Conservation (phyloP, 2,113 vertebrate genomes). For the Nerophis lumbriciformis region DNA sequence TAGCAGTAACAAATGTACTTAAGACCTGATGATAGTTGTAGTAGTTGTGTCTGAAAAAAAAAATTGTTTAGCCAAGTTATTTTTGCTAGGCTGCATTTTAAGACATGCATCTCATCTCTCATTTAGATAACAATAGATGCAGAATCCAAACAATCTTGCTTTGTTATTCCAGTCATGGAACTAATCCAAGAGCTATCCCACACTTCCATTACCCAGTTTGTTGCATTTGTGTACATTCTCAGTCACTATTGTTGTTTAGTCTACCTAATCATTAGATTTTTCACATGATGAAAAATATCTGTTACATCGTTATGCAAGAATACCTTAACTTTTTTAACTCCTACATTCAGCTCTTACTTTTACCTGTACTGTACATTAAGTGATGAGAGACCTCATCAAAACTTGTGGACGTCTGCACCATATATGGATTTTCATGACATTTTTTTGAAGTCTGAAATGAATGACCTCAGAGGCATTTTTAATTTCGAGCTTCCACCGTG, state of each 20-base stretch:
- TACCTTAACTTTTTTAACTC: too few relatives aligned
- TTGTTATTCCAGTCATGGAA: constrained; percentile 6
- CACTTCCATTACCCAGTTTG: constrained; percentile 6
- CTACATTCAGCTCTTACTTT: too few relatives aligned
- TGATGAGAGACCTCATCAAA: not conserved
- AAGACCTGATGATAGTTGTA: constrained; percentile 15
- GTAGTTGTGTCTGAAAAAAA: constrained; percentile 20
- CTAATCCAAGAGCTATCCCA: constrained; percentile 9
- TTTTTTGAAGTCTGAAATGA: not conserved
- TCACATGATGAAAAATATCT: too few relatives aligned
- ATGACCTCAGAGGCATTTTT: too few relatives aligned
- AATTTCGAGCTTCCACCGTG: not conserved
- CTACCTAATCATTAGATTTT: not conserved
- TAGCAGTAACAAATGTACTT: constrained; percentile 29
- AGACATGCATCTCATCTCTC: constrained; percentile 12
- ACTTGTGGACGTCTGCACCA: not conserved
- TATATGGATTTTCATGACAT: not conserved
- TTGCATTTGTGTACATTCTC: not conserved
- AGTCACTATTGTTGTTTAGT: constrained; percentile 7
- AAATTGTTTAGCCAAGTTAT: constrained; percentile 15
- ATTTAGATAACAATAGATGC: constrained; percentile 19
- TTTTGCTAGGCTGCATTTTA: constrained; percentile 21
- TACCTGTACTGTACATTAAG: not conserved
- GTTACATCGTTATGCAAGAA: too few relatives aligned
- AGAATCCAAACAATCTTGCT: constrained; percentile 17